Base-by-base conservation (phyloP, 2,888 invertebrate species). In the Eristalis pertinax region DNA sequence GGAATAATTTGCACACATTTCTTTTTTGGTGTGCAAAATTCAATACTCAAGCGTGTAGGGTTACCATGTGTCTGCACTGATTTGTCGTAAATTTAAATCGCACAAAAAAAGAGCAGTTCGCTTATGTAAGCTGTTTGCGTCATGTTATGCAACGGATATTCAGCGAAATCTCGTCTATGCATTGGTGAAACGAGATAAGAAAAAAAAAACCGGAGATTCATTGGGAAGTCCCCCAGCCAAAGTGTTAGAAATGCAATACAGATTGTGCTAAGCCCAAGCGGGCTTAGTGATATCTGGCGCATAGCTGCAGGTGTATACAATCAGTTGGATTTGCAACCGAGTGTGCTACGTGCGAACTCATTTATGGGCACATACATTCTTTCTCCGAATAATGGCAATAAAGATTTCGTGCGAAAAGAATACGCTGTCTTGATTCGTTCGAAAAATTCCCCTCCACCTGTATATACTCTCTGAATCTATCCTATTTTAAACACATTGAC, bases 1-100 rank as follows among this genome's bases (percentile, higher is more conserved):
- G 50, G 19, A 68, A 19, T 58, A 35, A 70, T 70, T 60, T 60
- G 70, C 58, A 70, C 58, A 38, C 38, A 58, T 35, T 70, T 60
- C 32, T 26, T 58, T 11, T 62, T 60, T 72, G 19, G 26, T 24
- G 60, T 72, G 41, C 35, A 69, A 58, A 58, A 58, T 69, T 58
- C 69, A 32, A 41, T 72, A 62, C 26, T 50, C 19, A 50, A 15
- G 24, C 0, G 11, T 8, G 62, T 41, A 72, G 70, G 60, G 70
- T 72, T 72, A 41, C 70, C 70, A 41, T 8, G 41, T 62, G 19
- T 26, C 35, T n/a, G 60, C 13, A 13, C 15, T 58, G 11, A 4
- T 24, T 58, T 22, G 7, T 26, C 24, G 26, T 0, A n/a, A n/a
- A 19, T 56, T 56, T 7, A 8, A 15, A 38, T 19, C 19, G 50